These are phyloP conservation scores for Diacarnus erythraeanus DNA, from an alignment of 37 sponge, comb jelly and placozoan genomes.

Conservation along the genomic window DNA sequence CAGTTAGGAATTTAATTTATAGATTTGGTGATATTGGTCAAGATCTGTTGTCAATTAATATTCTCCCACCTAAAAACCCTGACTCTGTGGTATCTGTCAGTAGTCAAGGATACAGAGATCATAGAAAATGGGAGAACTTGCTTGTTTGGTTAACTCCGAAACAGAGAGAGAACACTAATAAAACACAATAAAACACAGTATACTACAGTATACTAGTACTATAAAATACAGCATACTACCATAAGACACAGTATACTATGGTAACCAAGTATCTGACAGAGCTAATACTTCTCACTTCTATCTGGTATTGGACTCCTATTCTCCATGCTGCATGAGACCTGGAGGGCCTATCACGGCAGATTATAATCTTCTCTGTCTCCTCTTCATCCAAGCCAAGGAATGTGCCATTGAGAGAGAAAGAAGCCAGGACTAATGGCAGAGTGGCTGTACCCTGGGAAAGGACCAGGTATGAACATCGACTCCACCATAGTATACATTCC, in stretches of 20 bases:
- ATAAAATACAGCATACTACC: too few relatives aligned
- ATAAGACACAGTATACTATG: too few relatives aligned
- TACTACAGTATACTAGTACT: too few relatives aligned
- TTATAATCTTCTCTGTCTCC: conserved; percentile 40
- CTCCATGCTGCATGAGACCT: conserved; percentile 17
- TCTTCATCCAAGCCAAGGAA: conserved; percentile 33
- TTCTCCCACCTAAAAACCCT: too few relatives aligned
- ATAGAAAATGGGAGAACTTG: conserved; percentile 29
- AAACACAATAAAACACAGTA: too few relatives aligned
- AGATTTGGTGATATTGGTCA: too few relatives aligned
- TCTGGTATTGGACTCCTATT: conserved; percentile 54
- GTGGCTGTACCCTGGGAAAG: conserved; percentile 19
- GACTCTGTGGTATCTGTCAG: too few relatives aligned
- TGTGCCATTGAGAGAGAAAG: conserved; percentile 58
- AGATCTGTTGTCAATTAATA: too few relatives aligned
- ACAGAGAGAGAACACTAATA: conserved; percentile 18
- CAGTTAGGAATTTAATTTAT: too few relatives aligned
- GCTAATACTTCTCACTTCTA: conserved; percentile 18
- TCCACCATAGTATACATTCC: not conserved
- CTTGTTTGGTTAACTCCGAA: not conserved
- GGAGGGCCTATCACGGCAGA: conserved; percentile 46
- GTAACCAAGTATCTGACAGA: not conserved
- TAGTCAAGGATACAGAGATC: conserved; percentile 63
- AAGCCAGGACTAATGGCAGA: conserved; percentile 34
- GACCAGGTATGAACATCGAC: too few relatives aligned